phyloP scores from a whole-genome alignment of 2,797 vertebrate genomes.

The Eulemur mongoz region DNA sequence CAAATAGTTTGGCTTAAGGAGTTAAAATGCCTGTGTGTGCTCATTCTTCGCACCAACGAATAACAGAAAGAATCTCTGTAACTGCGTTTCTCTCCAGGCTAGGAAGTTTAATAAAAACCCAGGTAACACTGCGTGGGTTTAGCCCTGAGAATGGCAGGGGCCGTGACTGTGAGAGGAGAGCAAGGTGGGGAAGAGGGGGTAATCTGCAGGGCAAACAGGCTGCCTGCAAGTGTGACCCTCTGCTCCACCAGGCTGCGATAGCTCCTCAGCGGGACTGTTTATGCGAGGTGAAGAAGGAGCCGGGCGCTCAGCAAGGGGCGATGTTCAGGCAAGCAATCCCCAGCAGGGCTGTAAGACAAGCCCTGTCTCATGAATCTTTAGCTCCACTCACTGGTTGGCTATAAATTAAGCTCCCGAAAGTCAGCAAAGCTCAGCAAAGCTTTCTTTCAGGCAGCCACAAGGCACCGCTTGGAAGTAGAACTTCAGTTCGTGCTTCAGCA shows the following conservation, averaged over 20 bases:
- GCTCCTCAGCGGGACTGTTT: constrained; percentile 67
- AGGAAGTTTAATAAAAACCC: constrained; percentile 49
- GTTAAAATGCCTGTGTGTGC: not conserved
- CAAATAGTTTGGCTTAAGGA: not conserved
- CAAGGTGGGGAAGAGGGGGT: not conserved
- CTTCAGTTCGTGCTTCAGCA: not conserved
- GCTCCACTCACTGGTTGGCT: constrained; percentile 87
- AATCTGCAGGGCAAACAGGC: constrained; percentile 48
- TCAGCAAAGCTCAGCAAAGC: not conserved
- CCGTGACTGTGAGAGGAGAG: constrained; percentile 19
- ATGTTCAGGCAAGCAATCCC: constrained; percentile 62
- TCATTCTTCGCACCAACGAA: constrained; percentile 14
- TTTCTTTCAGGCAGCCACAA: not conserved
- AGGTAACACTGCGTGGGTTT: not conserved
- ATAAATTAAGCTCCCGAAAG: constrained; percentile 73
- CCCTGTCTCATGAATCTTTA: constrained; percentile 79
- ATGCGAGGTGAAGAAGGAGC: constrained; percentile 71
- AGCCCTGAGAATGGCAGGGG: not conserved
- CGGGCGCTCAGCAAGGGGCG: constrained; percentile 64
- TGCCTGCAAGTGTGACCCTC: constrained; percentile 61
- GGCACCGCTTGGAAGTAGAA: not conserved
- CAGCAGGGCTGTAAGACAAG: constrained; percentile 28
- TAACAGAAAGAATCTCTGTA: constrained; percentile 32
- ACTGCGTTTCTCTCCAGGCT: constrained; percentile 26
- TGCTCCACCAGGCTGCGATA: constrained; percentile 68